A percentile compares a stretch with the other conserved stretches of the same genome.
Conservation (phyloP, 1,140 invertebrate species). For the Daktulosphaira vitifoliae region DNA sequence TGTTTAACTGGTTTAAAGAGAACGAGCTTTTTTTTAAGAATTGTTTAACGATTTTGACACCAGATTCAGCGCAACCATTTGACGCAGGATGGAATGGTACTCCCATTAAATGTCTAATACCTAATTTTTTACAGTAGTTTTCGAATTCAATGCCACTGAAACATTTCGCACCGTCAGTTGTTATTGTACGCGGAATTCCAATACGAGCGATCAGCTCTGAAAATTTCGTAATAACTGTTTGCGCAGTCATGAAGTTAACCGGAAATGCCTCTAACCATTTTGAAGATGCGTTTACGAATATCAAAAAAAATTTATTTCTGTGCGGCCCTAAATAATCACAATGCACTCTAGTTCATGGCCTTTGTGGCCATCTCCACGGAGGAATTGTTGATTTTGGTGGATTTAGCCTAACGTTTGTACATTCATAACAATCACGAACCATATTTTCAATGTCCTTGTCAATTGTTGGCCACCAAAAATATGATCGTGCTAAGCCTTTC, state of each 20-base stretch:
- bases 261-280: slow-evolving; percentile 39
- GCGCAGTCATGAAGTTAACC: neutral
- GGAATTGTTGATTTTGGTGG: slow-evolving; percentile 10
- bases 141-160: slow-evolving; percentile 40
- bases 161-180: slow-evolving; percentile 39
- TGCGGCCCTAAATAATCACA: slow-evolving; percentile 40
- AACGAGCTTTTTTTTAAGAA: neutral
- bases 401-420: neutral
- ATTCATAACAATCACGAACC: slow-evolving; percentile 29
- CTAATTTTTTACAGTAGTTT: slow-evolving; percentile 36
- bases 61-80: slow-evolving; percentile 38
- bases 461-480: slow-evolving; percentile 45
- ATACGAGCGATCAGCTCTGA: slow-evolving; percentile 36
- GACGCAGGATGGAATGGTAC: slow-evolving; percentile 37
- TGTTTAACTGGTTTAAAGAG: slow-evolving; percentile 18
- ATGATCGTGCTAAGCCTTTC: slow-evolving; percentile 31
- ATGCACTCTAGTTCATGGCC: slow-evolving; percentile 39
- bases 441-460: slow-evolving; percentile 43
- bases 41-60: slow-evolving; percentile 38
- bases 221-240: slow-evolving; percentile 36
- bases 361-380: slow-evolving; percentile 38
- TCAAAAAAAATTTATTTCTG: slow-evolving; percentile 42
- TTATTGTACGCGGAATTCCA: slow-evolving; percentile 37
- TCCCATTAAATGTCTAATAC: slow-evolving; percentile 35
- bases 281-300: slow-evolving; percentile 43